Base-by-base conservation (phyloP, 2,888 invertebrate species). In the Aphrophora alni region DNA sequence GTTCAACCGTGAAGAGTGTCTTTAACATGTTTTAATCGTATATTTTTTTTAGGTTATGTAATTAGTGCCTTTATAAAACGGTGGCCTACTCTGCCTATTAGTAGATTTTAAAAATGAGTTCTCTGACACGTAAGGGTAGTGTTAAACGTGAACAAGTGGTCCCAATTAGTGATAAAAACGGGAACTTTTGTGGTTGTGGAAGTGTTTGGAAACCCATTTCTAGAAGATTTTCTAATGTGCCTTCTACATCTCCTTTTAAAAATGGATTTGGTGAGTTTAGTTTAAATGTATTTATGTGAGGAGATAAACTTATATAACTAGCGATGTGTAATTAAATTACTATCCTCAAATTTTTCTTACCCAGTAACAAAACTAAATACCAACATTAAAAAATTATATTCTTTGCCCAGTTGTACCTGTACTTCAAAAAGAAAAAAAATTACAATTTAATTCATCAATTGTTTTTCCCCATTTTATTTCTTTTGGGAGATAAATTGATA, bases 141-240 rank as follows among this genome's bases (percentile, higher is more conserved):
- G n/a, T n/a, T n/a, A n/a, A n/a, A 5, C 5, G 14, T 2, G 59
- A 21, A 21, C n/a, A 21, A 3, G 59, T 21, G 4, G 10, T 21
- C 12, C 1, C 3, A 21, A 59, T 59, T 21, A 59, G 59, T 10
- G 59, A 59, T 21, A 21, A 59, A 59, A 59, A 59, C 21, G 59
- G 59, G 5, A 68, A 79, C 27, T 24, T 79, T 17, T 79, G 78
- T 27, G 78, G 78, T 28, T 79, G 78, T 68, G 74, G 78, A 14
- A 59, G 69, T 17, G 78, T 79, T 17, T 68, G 59, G 4, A 72
- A 78, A 21, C 78, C 78, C 4, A 72, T 78, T 12, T 59, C 74
- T 5, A 72, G 78, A 33, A 79, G 74, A 59, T n/a, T 79, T 17
- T 74, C 78, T 14, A 68, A 27, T 59, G 59, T 59, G 59, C 59